Percentiles rank a stretch among this genome's conserved stretches.
Conservation (phyloP, 2,888 invertebrate genomes). For the Cancer borealis region DNA sequence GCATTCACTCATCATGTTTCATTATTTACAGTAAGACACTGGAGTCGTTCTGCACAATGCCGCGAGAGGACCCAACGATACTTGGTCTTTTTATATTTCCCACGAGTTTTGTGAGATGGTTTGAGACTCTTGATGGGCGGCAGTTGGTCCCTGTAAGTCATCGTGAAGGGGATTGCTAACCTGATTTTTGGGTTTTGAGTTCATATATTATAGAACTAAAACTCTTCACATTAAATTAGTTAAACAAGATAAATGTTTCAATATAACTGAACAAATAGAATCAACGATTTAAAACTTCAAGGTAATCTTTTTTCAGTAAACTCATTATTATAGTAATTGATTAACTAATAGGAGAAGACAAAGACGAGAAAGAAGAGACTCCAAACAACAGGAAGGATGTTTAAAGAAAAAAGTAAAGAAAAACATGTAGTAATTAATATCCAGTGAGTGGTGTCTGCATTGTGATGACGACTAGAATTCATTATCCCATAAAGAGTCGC, state of each 20-base stretch:
- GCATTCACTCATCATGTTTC: not conserved
- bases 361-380: not conserved
- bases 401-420: not conserved
- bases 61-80: not conserved
- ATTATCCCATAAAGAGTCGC: constrained; percentile 7
- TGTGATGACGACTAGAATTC: not conserved
- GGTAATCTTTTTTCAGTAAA: not conserved
- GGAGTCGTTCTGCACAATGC: not conserved
- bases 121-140: not conserved
- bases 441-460: not conserved
- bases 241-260: not conserved
- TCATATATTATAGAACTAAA: not conserved
- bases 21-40: no score
- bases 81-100: not conserved
- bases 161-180: not conserved
- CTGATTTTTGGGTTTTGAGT: not conserved
- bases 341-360: not conserved
- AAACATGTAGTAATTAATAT: not conserved
- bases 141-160: not conserved
- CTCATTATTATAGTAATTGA: not conserved
- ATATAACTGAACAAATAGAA: not conserved
- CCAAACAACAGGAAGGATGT: not conserved
- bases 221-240: not conserved
- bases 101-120: not conserved
- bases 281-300: not conserved